Conservation (phyloP, 2,888 invertebrate genomes). For the Rotaria magnacalcarata region DNA sequence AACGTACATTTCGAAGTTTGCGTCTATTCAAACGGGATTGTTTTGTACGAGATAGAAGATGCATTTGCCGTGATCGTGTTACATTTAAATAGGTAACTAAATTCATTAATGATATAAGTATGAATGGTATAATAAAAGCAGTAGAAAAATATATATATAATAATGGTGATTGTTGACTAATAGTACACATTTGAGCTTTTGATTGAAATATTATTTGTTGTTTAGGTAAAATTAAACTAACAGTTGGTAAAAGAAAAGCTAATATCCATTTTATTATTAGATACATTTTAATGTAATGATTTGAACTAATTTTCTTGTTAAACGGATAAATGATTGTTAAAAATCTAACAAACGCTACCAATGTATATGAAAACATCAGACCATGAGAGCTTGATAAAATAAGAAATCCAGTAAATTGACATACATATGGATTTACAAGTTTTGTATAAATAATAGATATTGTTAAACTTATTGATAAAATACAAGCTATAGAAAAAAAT, state of each 20-base stretch:
- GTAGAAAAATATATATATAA: background rate
- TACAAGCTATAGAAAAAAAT: background rate
- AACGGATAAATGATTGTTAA: slow-evolving; percentile 7
- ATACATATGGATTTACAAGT: background rate
- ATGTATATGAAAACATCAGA: background rate
- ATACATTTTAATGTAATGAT: background rate
- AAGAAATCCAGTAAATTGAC: background rate
- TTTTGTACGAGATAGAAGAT: background rate
- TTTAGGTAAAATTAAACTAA: background rate
- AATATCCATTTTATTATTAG: background rate
- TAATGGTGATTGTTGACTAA: background rate
- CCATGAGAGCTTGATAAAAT: background rate
- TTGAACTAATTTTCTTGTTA: background rate
- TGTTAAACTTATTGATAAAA: background rate
- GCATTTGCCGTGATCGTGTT: background rate
- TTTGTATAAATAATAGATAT: background rate
- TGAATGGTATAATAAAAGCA: background rate
- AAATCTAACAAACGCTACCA: background rate
- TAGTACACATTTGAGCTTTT: background rate
- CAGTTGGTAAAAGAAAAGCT: background rate
- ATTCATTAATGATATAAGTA: background rate
- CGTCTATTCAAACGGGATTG: background rate
- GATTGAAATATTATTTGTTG: background rate
- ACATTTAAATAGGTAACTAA: background rate
- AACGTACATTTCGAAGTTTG: background rate